Conservation (phyloP, 2,888 invertebrate genomes). For the Nephrotoma appendiculata region DNA sequence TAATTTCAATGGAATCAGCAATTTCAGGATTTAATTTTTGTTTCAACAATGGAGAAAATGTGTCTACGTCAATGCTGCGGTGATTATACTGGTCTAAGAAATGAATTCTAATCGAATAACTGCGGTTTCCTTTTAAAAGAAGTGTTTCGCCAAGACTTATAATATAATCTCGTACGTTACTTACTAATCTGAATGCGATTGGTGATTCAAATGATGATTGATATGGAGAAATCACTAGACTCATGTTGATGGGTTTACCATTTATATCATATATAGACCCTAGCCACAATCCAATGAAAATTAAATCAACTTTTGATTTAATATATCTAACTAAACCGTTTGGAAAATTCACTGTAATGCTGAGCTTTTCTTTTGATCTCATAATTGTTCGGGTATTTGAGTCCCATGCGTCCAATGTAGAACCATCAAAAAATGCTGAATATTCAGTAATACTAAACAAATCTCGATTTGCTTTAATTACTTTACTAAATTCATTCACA, state of each 20-base stretch:
- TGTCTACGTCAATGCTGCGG: neutral
- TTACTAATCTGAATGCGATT: neutral
- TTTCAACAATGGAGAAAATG: neutral
- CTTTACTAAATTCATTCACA: neutral
- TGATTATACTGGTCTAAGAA: neutral
- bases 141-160: neutral
- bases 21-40: neutral
- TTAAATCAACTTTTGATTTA: neutral
- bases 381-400: neutral
- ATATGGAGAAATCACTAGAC: neutral
- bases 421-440: neutral
- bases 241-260: neutral
- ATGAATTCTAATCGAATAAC: neutral
- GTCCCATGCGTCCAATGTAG: neutral
- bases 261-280: neutral
- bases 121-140: neutral
- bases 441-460: neutral
- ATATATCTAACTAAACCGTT: neutral
- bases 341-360: neutral
- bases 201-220: neutral
- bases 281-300: neutral
- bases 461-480: neutral
- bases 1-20: neutral
- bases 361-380: neutral
- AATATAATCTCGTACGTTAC: neutral